These are phyloP conservation scores for Anarrhichthys ocellatus DNA, from an alignment of 2,113 vertebrate species.

Conservation along the genomic window DNA sequence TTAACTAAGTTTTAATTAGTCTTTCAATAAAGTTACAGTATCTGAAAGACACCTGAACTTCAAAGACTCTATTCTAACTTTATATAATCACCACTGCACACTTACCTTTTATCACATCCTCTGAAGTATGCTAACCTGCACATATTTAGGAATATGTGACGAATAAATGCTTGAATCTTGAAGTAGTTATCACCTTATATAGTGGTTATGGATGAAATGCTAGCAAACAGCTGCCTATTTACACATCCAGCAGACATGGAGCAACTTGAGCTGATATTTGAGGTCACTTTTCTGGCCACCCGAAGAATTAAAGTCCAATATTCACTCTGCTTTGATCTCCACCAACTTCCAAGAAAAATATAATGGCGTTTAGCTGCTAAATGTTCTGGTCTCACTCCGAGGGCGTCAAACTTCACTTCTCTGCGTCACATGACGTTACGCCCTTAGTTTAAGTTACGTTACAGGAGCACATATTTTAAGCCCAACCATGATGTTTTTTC, in stretches of 20 bases:
- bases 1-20: conserved; percentile 6
- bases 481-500: too few relatives aligned
- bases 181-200: not conserved
- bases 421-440: too few relatives aligned
- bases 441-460: too few relatives aligned
- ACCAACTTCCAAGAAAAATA: not conserved
- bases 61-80: not conserved
- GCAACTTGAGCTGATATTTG: not conserved
- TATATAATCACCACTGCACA: not conserved
- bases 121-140: not conserved
- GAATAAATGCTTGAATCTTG: not conserved
- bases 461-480: too few relatives aligned
- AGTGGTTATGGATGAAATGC: not conserved
- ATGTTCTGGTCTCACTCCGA: not conserved
- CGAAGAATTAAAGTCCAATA: not conserved
- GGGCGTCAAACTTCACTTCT: too few relatives aligned
- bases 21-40: not conserved
- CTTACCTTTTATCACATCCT: not conserved
- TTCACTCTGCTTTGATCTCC: not conserved
- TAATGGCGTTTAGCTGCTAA: not conserved
- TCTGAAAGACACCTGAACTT: not conserved
- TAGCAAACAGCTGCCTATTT: not conserved
- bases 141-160: not conserved
- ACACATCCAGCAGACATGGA: not conserved
- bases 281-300: not conserved